Conservation (phyloP, 35 echinoderm and acorn worm genomes). For the Heliocidaris erythrogramma region DNA sequence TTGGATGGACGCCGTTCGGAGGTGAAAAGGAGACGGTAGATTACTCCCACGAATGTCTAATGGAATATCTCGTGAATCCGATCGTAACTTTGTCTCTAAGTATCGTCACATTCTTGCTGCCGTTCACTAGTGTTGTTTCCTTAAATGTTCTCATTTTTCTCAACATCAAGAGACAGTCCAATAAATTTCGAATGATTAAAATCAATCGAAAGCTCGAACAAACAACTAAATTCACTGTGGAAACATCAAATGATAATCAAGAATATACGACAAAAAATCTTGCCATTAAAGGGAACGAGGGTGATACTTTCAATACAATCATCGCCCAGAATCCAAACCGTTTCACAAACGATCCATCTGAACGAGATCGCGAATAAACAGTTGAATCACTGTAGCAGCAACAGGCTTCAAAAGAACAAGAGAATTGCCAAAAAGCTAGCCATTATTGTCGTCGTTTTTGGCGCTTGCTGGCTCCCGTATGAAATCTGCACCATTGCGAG, state of each 20-base stretch:
- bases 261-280: background rate
- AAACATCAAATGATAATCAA: background rate
- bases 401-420: background rate
- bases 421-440: conserved; percentile 49
- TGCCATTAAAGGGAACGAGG: background rate
- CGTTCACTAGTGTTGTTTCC: conserved; percentile 10
- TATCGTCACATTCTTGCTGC: background rate
- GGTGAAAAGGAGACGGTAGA: background rate
- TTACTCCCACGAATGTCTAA: conserved; percentile 29
- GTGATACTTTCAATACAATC: background rate
- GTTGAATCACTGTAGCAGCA: too few species aligned
- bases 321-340: background rate
- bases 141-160: conserved; percentile 42
- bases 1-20: background rate
- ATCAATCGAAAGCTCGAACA: background rate
- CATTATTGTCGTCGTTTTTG: conserved; percentile 30
- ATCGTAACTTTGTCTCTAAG: background rate
- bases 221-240: background rate
- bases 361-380: background rate
- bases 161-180: conserved; percentile 1
- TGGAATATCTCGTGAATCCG: background rate
- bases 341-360: background rate
- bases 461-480: conserved; percentile 57
- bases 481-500: conserved; percentile 22
- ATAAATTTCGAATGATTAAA: background rate